A percentile compares a stretch with the other conserved stretches of the same genome.
phyloP scores from a whole-genome alignment of 2,113 vertebrate genomes.

The Fregetta grallaria region DNA sequence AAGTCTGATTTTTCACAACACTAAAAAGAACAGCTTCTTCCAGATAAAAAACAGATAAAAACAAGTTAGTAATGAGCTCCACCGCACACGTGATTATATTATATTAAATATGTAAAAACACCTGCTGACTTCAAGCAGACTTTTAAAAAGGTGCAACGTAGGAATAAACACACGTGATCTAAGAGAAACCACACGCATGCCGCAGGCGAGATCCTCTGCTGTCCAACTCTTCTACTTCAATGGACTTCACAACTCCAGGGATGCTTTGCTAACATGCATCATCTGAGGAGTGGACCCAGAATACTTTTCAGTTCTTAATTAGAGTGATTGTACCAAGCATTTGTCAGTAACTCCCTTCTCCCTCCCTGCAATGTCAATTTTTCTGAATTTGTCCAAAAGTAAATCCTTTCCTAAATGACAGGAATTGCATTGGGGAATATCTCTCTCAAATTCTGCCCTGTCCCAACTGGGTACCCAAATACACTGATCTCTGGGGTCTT shows the following conservation, averaged over 20 bases:
- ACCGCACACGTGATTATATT: background rate
- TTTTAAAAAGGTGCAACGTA: background rate
- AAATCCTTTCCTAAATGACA: background rate
- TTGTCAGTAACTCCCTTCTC: background rate
- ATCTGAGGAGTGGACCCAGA: background rate
- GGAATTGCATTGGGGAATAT: background rate
- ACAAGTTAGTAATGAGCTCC: background rate
- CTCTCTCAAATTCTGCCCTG: background rate
- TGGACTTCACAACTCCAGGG: background rate
- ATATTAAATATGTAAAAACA: conserved; percentile 22
- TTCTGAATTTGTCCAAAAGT: background rate
- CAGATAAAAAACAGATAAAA: background rate
- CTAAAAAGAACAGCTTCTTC: conserved; percentile 2
- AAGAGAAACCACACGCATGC: background rate
- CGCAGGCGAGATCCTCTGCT: background rate
- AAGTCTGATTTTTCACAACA: background rate
- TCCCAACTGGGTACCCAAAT: background rate
- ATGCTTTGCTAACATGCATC: background rate
- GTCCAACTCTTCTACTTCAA: background rate
- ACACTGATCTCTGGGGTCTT: background rate
- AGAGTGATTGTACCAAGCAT: background rate
- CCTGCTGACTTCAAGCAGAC: conserved; percentile 42
- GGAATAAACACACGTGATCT: background rate
- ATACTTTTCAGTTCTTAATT: background rate
- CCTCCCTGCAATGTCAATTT: background rate